Evolutionary conservation across 2,797 vertebrate species (phyloP), one percentile per base, ranked within the genome.

Genomic region (Ptychadena robeensis): DNA sequence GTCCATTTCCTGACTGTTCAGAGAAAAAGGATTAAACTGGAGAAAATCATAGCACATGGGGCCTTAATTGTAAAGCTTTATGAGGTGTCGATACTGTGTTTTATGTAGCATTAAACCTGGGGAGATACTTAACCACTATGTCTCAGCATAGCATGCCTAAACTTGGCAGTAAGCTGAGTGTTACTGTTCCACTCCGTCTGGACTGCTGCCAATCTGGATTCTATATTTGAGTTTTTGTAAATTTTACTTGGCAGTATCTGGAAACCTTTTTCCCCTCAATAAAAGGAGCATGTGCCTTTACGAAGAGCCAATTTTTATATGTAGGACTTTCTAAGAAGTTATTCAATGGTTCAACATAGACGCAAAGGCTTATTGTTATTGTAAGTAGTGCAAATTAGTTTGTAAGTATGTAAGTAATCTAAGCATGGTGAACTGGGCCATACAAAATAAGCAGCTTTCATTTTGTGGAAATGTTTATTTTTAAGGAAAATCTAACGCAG

Each of bases 241-340:
- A 93, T 92, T 93, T 93, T 81, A 88, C 91, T 93, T 94, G 93
- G 91, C 90, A 94, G 90, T 92, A 90, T 92, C 88, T 82, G 83
- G 90, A 93, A 91, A 91, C 91, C 90, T 92, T 93, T 87, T 91
- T 86, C 87, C 89, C 88, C 88, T 86, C 91, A 93, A 93, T 93
- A 92, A 91, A 93, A 91, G 85, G 34, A 78, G 25, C 48, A 31
- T 18, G 8, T 14, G 40, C 34, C 53, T 91, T 92, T 92, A 91
- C 91, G 92, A 89, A 90, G 93, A 93, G 90, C 86, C 91, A 67
- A 92, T 93, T 92, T 90, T 91, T 91, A 86, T 90, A 91, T n/a
- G n/a, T 90, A 86, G 59, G 10, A 12, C 18, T 61, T 61, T 61
- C 25, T 61, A 9, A 28, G 3, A 61, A 61, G 59, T 61, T 12